Conservation (phyloP, 2,797 vertebrate species). For the Gymnothorax javanicus region DNA sequence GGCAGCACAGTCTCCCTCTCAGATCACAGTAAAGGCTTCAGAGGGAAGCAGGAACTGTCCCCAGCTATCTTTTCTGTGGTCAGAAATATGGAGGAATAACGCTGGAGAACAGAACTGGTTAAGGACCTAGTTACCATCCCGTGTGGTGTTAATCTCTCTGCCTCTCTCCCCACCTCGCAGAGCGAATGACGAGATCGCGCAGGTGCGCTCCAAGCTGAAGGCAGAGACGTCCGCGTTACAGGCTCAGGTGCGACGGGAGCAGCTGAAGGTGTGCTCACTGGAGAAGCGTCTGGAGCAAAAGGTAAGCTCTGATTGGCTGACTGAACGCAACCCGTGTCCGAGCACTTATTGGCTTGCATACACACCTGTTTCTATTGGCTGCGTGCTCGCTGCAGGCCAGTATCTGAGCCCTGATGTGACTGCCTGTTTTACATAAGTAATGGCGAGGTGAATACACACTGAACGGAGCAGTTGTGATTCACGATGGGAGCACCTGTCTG, state of each 20-base stretch:
- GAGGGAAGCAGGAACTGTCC: too few species aligned
- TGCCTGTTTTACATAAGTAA: too few species aligned
- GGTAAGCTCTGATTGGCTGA: constrained; percentile 56
- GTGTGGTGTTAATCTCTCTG: background rate
- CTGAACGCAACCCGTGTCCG: background rate
- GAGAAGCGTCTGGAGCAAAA: constrained; percentile 90
- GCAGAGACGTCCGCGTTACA: constrained; percentile 77
- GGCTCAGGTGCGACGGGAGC: constrained; percentile 82
- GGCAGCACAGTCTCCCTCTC: too few species aligned
- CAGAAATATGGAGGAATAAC: too few species aligned
- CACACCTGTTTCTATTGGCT: background rate
- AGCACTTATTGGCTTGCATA: background rate
- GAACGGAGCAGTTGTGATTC: too few species aligned
- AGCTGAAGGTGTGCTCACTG: constrained; percentile 84
- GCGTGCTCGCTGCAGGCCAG: background rate
- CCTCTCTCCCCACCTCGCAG: constrained; percentile 60
- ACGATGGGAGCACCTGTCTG: too few species aligned
- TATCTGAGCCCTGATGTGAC: background rate
- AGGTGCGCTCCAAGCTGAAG: constrained; percentile 80
- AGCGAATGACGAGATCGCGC: constrained; percentile 85
- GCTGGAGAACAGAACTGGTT: too few species aligned
- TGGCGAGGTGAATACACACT: too few species aligned
- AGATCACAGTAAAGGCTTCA: too few species aligned
- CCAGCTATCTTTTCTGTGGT: too few species aligned
- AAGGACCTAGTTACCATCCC: too few species aligned